These are phyloP conservation scores for Corythaixoides concolor DNA, from an alignment of 2,113 vertebrate genomes.

Conservation along the genomic window DNA sequence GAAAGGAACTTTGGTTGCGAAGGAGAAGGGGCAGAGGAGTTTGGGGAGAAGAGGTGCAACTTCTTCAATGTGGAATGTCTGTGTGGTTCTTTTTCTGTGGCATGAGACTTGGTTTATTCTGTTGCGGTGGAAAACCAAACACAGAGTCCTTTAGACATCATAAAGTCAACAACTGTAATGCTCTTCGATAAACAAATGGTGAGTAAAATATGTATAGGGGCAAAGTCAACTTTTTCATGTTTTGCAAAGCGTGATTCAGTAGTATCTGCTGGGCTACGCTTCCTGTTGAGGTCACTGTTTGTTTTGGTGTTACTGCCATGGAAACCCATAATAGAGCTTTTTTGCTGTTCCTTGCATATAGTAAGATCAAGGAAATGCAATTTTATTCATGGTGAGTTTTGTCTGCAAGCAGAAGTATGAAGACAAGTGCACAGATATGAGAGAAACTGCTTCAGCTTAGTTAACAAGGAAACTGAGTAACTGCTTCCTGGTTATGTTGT, in stretches of 20 bases:
- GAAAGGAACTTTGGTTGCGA: not conserved
- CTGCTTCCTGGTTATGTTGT: not conserved
- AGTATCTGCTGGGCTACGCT: constrained; percentile 13
- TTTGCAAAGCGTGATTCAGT: not conserved
- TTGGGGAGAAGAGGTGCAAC: not conserved
- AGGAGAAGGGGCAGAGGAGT: not conserved
- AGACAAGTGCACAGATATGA: not conserved
- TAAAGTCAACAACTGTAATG: constrained; percentile 8
- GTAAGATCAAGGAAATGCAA: not conserved
- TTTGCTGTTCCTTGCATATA: not conserved
- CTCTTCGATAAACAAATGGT: not conserved
- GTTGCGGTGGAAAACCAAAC: not conserved
- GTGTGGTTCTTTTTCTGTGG: accelerated
- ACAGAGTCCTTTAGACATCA: not conserved
- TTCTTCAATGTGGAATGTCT: not conserved
- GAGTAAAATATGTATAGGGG: not conserved
- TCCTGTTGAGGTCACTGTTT: constrained; percentile 64
- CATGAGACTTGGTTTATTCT: not conserved
- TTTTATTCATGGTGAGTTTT: not conserved
- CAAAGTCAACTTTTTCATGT: not conserved
- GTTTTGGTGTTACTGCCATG: constrained; percentile 59
- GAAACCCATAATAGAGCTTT: constrained; percentile 5
- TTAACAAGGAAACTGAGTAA: not conserved
- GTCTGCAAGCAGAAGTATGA: not conserved
- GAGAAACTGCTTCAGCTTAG: not conserved